phyloP scores from a whole-genome alignment of 2,113 vertebrate genomes.

The Nanorana parkeri region DNA sequence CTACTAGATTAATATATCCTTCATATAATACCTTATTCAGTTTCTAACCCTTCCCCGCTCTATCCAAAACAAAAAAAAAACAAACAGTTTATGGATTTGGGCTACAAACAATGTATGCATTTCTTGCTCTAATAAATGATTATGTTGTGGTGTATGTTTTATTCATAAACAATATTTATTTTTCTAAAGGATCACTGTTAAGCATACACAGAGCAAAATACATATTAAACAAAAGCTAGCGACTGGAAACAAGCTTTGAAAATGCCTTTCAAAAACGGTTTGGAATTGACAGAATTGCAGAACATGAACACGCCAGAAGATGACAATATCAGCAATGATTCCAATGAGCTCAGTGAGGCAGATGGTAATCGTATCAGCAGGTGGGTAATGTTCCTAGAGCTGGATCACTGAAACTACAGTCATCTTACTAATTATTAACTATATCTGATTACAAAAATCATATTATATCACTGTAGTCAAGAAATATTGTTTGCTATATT shows the following conservation, averaged over 20 bases:
- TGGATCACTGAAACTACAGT: neutral
- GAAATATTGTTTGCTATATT: too few species aligned
- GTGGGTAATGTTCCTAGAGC: constrained; percentile 71
- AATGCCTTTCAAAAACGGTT: constrained; percentile 78
- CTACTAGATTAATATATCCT: too few species aligned
- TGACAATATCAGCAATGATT: constrained; percentile 81
- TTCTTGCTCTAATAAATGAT: too few species aligned
- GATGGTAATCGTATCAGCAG: constrained; percentile 80
- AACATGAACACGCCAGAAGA: constrained; percentile 80
- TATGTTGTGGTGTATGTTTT: too few species aligned
- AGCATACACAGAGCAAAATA: constrained; percentile 8
- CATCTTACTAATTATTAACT: constrained; percentile 30
- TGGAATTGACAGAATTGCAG: constrained; percentile 79
- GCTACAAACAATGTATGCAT: too few species aligned
- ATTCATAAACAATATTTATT: neutral
- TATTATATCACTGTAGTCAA: too few species aligned
- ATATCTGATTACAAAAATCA: too few species aligned
- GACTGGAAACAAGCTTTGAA: constrained; percentile 50
- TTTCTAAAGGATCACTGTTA: neutral
- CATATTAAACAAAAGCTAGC: constrained; percentile 21
- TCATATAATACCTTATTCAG: too few species aligned
- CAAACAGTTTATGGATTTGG: too few species aligned
- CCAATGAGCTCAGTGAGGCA: constrained; percentile 79
- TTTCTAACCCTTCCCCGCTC: too few species aligned
- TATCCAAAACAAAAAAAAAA: too few species aligned